phyloP scores from a whole-genome alignment of 2,113 vertebrate genomes.

The Phoxinus phoxinus region DNA sequence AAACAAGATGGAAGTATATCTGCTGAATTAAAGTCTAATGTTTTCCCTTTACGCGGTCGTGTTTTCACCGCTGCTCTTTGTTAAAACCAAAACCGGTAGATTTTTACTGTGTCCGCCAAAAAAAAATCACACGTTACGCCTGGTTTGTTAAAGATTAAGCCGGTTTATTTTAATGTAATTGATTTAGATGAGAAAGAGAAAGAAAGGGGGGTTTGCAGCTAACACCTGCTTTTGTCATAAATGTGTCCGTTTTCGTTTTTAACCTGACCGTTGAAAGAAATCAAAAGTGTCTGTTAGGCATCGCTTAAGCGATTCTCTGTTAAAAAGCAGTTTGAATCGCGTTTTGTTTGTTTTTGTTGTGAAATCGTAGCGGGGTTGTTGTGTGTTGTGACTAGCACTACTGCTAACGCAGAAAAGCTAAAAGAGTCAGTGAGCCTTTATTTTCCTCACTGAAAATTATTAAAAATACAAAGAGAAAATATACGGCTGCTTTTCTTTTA shows the following conservation, averaged over 20 bases:
- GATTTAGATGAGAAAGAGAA: neutral
- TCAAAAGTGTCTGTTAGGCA: neutral
- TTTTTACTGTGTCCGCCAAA: neutral
- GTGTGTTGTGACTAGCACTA: slow-evolving; percentile 39
- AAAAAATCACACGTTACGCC: neutral
- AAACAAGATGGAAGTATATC: neutral
- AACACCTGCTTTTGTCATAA: slow-evolving; percentile 38
- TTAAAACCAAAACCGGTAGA: slow-evolving; percentile 1
- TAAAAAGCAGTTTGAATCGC: neutral
- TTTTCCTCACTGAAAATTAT: neutral
- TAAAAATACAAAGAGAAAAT: slow-evolving; percentile 20
- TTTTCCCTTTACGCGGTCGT: neutral
- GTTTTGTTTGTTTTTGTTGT: slow-evolving; percentile 31
- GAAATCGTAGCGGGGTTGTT: slow-evolving; percentile 20
- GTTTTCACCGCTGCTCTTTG: slow-evolving; percentile 37
- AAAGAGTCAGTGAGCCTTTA: slow-evolving; percentile 37
- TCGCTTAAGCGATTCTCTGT: neutral
- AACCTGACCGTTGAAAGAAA: neutral
- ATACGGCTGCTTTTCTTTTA: neutral
- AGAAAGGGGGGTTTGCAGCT: slow-evolving; percentile 1
- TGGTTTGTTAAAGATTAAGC: neutral
- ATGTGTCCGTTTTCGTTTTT: neutral
- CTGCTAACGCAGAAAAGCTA: slow-evolving; percentile 37
- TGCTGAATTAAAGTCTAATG: slow-evolving; percentile 21
- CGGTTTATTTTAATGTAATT: neutral